Evolutionary conservation across 2,888 invertebrate species (phyloP).

Genomic region (Metellina segmentata): DNA sequence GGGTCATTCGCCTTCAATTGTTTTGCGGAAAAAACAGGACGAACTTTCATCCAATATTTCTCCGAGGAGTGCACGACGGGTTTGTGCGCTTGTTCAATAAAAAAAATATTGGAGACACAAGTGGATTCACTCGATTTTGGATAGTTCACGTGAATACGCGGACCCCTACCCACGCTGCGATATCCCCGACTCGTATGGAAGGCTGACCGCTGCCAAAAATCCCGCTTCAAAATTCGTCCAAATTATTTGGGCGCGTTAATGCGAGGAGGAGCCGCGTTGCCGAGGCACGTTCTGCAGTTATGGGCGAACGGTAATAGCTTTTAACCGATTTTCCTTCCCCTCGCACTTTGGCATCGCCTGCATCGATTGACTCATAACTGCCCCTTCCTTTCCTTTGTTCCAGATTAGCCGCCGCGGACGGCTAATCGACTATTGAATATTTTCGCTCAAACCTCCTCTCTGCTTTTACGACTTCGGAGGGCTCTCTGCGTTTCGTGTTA

Average conservation of each 20-base stretch:
- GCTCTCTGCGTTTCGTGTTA: no score
- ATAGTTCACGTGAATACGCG: neutral
- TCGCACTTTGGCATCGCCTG: constrained; percentile 62
- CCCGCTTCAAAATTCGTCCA: constrained; percentile 73
- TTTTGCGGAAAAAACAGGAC: no score
- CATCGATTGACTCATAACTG: constrained; percentile 76
- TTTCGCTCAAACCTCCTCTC: neutral
- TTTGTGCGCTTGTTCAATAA: no score
- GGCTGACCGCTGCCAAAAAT: constrained; percentile 40
- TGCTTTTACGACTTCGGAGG: no score
- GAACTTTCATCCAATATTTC: no score
- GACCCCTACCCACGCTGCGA: neutral
- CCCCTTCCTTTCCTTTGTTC: constrained; percentile 50
- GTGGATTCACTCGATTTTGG: no score
- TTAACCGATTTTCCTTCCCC: constrained; percentile 73
- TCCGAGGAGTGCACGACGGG: no score
- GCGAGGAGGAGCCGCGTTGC: constrained; percentile 57
- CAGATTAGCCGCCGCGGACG: constrained; percentile 8
- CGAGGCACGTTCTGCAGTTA: constrained; percentile 68
- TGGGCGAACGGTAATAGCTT: constrained; percentile 74
- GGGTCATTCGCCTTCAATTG: no score
- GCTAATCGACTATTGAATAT: constrained; percentile 44
- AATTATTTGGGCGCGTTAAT: constrained; percentile 76
- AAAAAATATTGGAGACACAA: no score
- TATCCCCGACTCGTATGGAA: neutral